These are phyloP conservation scores for Anguilla anguilla DNA, from an alignment of 2,797 vertebrate species.

Conservation along the genomic window DNA sequence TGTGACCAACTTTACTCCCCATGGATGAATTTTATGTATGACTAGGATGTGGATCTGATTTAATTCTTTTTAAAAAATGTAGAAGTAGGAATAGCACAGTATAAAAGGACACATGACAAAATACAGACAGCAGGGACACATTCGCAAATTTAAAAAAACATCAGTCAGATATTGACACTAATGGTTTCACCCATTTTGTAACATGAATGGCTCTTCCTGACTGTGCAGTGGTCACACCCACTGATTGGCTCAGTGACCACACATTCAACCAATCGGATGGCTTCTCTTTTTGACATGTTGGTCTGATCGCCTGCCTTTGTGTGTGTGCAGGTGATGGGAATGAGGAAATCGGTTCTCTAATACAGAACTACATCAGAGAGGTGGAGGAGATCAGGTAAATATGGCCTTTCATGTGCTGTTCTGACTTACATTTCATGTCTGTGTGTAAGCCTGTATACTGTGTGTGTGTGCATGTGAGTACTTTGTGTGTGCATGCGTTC, in stretches of 20 bases:
- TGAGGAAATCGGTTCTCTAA: constrained; percentile 88
- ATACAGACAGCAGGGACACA: too few relatives aligned
- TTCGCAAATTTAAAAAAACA: too few relatives aligned
- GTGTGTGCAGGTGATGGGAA: constrained; percentile 80
- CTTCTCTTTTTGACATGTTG: neutral
- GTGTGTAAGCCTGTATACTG: neutral
- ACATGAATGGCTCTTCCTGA: neutral
- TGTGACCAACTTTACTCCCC: neutral
- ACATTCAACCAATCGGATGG: neutral
- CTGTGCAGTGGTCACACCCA: neutral
- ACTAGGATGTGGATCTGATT: too few relatives aligned
- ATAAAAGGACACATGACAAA: too few relatives aligned
- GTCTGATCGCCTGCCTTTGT: too few relatives aligned
- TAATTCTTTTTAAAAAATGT: too few relatives aligned
- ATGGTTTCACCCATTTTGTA: neutral
- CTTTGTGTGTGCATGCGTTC: neutral
- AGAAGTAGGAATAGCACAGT: too few relatives aligned
- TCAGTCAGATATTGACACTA: neutral
- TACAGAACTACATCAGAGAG: constrained; percentile 96
- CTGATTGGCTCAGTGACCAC: neutral
- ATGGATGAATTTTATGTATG: neutral
- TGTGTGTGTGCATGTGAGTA: neutral
- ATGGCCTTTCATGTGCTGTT: neutral
- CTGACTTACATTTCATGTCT: neutral
- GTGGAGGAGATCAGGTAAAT: constrained; percentile 91